phyloP scores from a whole-genome alignment of 2,888 invertebrate species.

The Drosophila koepferae region DNA sequence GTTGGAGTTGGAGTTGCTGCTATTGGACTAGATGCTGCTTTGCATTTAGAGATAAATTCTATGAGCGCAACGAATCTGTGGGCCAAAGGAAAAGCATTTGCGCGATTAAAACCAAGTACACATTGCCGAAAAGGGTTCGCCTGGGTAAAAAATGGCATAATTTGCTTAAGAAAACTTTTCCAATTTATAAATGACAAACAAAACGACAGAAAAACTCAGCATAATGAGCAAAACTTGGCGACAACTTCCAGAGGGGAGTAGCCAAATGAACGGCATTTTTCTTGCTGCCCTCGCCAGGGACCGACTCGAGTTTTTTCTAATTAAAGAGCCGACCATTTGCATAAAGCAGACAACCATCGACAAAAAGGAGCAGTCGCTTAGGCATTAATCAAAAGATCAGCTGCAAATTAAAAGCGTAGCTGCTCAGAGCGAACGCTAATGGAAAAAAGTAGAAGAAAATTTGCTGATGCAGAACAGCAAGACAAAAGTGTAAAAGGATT shows the following conservation, averaged over 20 bases:
- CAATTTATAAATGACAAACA: slow-evolving; percentile 83
- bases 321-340: slow-evolving; percentile 76
- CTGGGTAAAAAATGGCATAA: slow-evolving; percentile 61
- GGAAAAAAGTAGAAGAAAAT: slow-evolving; percentile 23
- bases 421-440: slow-evolving; percentile 43
- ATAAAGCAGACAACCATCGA: slow-evolving; percentile 48
- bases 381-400: slow-evolving; percentile 81
- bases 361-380: slow-evolving; percentile 63
- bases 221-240: slow-evolving; percentile 68
- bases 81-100: slow-evolving; percentile 50
- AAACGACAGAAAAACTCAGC: slow-evolving; percentile 55
- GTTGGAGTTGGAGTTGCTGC: background rate
- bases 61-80: slow-evolving; percentile 51
- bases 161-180: slow-evolving; percentile 82
- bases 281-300: slow-evolving; percentile 13
- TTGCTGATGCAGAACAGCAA: slow-evolving; percentile 24
- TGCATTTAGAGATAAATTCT: slow-evolving; percentile 52
- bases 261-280: slow-evolving; percentile 66
- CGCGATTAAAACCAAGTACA: slow-evolving; percentile 45
- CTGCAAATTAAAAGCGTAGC: slow-evolving; percentile 71
- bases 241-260: slow-evolving; percentile 36
- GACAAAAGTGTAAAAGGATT: slow-evolving; percentile 43
- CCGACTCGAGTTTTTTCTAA: slow-evolving; percentile 53
- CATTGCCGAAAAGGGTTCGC: slow-evolving; percentile 38
- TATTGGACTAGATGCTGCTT: slow-evolving; percentile 38